Percentiles rank a stretch among this genome's conserved stretches.
Conservation (phyloP, 1,140 invertebrate species). For the Aphelenchoides besseyi region DNA sequence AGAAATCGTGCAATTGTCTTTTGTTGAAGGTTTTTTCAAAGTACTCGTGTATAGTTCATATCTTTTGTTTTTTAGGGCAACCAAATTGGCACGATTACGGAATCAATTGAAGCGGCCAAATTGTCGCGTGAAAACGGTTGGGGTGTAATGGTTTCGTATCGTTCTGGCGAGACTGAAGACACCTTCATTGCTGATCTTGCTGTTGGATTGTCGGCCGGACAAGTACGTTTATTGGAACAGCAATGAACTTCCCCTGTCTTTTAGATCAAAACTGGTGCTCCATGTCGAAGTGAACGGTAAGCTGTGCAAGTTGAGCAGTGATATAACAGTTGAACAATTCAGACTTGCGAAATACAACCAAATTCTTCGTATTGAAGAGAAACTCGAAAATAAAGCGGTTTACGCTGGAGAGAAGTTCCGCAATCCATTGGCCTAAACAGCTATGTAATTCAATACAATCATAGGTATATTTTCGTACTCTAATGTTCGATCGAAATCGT, state of each 20-base stretch:
- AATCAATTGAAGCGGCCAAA: constrained; percentile 89
- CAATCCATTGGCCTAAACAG: constrained; percentile 70
- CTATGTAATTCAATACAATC: too few relatives aligned
- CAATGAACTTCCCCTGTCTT: too few relatives aligned
- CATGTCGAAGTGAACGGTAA: too few relatives aligned
- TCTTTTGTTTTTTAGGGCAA: constrained; percentile 71
- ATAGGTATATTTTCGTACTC: too few relatives aligned
- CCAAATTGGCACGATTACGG: constrained; percentile 94
- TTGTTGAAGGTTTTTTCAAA: constrained; percentile 73
- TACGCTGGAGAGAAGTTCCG: constrained; percentile 93
- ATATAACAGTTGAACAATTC: too few relatives aligned
- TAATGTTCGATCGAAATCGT: too few relatives aligned
- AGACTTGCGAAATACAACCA: constrained; percentile 98
- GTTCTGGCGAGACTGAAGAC: constrained; percentile 96
- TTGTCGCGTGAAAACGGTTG: constrained; percentile 88
- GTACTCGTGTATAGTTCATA: not conserved
- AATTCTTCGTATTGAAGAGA: constrained; percentile 95
- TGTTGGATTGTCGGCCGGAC: constrained; percentile 87
- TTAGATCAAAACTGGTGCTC: constrained; percentile 99
- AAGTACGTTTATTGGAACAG: too few relatives aligned
- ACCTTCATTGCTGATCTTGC: constrained; percentile 97
- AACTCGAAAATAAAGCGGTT: constrained; percentile 81
- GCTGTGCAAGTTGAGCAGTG: too few relatives aligned
- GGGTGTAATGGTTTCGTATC: constrained; percentile 96
- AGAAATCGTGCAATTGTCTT: constrained; percentile 93